These are phyloP conservation scores for Megaceryle alcyon DNA, from an alignment of 2,797 vertebrate genomes.

Conservation along the genomic window DNA sequence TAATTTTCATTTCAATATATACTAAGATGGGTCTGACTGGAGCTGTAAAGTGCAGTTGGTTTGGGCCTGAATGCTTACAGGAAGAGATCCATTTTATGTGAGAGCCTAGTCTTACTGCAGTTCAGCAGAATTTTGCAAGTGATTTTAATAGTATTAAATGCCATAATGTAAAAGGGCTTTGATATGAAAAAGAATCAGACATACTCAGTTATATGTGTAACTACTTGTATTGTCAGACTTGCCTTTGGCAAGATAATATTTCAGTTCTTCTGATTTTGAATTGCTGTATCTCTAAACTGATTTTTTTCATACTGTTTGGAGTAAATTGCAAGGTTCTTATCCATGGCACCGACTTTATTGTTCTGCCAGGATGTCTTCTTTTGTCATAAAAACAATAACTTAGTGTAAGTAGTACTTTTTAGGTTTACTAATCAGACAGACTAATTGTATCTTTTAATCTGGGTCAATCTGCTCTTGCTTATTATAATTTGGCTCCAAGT, in stretches of 20 bases:
- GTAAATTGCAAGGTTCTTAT: conserved; percentile 80
- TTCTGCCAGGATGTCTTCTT: conserved; percentile 78
- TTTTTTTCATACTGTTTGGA: conserved; percentile 34
- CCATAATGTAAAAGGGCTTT: neutral
- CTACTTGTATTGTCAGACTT: neutral
- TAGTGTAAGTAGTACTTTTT: conserved; percentile 81
- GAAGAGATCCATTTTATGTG: neutral
- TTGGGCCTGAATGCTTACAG: neutral
- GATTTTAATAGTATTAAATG: neutral
- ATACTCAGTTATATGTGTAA: neutral
- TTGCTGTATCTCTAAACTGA: neutral
- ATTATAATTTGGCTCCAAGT: conserved; percentile 80
- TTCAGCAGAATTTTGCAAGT: neutral
- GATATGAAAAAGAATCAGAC: neutral
- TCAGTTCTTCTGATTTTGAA: neutral
- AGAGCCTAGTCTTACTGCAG: neutral
- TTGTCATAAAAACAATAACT: conserved; percentile 84
- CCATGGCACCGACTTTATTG: conserved; percentile 73
- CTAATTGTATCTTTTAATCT: conserved; percentile 87
- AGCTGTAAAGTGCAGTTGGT: neutral
- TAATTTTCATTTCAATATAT: conserved; percentile 24
- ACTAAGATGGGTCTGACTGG: neutral
- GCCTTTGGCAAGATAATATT: neutral
- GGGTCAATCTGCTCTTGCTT: conserved; percentile 84
- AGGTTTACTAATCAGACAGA: conserved; percentile 84